Evolutionary conservation across 2,888 invertebrate species (phyloP).

Genomic region (Agonum fuliginosum): DNA sequence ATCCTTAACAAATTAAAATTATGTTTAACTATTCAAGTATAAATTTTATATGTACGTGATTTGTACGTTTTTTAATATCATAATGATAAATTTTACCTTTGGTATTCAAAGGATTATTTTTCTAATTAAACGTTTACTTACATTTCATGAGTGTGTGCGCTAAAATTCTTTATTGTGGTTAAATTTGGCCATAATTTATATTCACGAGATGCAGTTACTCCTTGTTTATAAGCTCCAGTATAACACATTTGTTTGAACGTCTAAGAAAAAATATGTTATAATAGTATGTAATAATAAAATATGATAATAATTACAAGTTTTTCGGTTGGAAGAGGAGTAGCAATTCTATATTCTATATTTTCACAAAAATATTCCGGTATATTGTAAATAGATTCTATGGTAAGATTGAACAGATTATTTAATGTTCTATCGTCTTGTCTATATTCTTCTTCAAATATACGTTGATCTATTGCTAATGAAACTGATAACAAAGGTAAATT

Average conservation of each 20-base stretch:
- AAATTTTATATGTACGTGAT: background rate
- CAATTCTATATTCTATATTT: conserved; percentile 67
- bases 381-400: conserved; percentile 70
- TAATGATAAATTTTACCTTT: too few relatives aligned
- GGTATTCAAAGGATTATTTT: too few relatives aligned
- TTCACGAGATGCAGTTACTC: background rate
- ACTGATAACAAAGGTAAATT: conserved; percentile 67
- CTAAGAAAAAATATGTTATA: conserved; percentile 29
- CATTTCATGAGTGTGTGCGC: conserved; percentile 66
- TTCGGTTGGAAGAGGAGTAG: conserved; percentile 65
- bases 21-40: background rate
- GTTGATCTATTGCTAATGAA: conserved; percentile 64
- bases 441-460: conserved; percentile 25
- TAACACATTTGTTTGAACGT: conserved; percentile 49
- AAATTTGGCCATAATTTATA: conserved; percentile 66
- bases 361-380: conserved; percentile 64
- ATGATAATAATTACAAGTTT: conserved; percentile 59
- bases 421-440: conserved; percentile 58
- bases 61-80: too few relatives aligned
- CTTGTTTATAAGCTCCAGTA: conserved; percentile 63
- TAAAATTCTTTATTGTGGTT: conserved; percentile 63
- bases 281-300: background rate
- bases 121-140: background rate
- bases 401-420: conserved; percentile 66
- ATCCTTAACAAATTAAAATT: conserved; percentile 61